Evolutionary conservation across 1,140 invertebrate genomes (phyloP).

Genomic region (Heterodera schachtii): DNA sequence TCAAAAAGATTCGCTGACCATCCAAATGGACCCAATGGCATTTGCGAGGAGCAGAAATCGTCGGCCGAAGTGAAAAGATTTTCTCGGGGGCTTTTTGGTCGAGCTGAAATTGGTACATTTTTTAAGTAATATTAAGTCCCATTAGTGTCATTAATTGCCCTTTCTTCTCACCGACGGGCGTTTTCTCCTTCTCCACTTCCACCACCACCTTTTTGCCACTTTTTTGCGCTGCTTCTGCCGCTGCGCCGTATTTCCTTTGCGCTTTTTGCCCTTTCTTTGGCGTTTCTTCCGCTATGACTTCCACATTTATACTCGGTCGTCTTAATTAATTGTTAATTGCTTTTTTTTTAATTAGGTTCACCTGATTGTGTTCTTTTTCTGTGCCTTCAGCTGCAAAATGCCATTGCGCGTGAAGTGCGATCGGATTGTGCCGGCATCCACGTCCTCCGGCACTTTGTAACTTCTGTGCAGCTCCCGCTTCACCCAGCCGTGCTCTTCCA

Average conservation of each 20-base stretch:
- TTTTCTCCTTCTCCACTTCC: not conserved
- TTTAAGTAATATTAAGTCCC: not conserved
- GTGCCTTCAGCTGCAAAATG: conserved; percentile 18
- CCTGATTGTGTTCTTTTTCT: not conserved
- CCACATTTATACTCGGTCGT: not conserved
- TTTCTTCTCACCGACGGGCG: not conserved
- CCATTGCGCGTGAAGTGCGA: conserved; percentile 21
- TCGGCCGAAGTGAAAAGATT: not conserved
- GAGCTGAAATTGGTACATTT: not conserved
- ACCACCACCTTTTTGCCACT: not conserved
- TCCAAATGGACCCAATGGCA: not conserved
- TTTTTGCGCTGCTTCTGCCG: not conserved
- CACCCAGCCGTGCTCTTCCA: conserved; percentile 58
- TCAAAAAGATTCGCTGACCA: not conserved
- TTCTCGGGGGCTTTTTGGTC: not conserved
- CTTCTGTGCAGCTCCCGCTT: conserved; percentile 58
- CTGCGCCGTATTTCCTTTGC: not conserved
- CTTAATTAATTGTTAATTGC: not conserved
- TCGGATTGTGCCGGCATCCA: conserved; percentile 13
- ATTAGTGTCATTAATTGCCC: not conserved
- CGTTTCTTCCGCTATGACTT: not conserved
- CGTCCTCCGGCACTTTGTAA: conserved; percentile 51
- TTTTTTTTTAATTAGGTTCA: not conserved
- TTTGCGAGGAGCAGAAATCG: not conserved
- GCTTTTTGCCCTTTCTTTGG: not conserved